Conservation (phyloP, 2,113 vertebrate species). For the Labeo rohita region DNA sequence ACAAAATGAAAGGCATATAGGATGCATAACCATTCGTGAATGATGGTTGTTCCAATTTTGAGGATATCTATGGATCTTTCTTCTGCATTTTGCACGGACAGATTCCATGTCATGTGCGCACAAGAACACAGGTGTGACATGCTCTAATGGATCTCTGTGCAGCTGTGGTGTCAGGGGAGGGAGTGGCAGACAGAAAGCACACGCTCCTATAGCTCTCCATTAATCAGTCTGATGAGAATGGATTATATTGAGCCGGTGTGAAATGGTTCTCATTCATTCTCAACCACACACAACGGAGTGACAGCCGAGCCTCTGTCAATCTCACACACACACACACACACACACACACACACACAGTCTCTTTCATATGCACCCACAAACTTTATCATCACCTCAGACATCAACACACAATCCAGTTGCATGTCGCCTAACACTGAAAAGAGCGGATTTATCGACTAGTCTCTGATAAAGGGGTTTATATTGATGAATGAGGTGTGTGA, state of each 20-base stretch:
- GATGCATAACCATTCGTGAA: neutral
- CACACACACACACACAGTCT: neutral
- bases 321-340: conserved; percentile 35
- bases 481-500: conserved; percentile 45
- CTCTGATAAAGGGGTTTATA: conserved; percentile 27
- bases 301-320: conserved; percentile 38
- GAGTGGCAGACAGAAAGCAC: conserved; percentile 18
- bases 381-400: conserved; percentile 10
- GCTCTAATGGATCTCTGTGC: conserved; percentile 27
- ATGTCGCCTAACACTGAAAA: conserved; percentile 30
- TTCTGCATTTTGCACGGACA: neutral
- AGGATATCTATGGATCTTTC: neutral
- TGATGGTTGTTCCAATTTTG: neutral
- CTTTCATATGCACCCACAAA: conserved; percentile 24
- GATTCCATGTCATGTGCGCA: neutral
- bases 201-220: conserved; percentile 49
- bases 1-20: neutral
- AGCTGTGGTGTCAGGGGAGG: neutral
- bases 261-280: conserved; percentile 63
- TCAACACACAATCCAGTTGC: neutral
- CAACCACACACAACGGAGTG: conserved; percentile 37
- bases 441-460: conserved; percentile 40
- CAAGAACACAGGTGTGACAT: neutral
- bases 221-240: conserved; percentile 63
- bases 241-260: conserved; percentile 59